Evolutionary conservation across 2,888 invertebrate species (phyloP), one percentile per base, ranked within the genome.

Genomic region (Eupsilia transversa): DNA sequence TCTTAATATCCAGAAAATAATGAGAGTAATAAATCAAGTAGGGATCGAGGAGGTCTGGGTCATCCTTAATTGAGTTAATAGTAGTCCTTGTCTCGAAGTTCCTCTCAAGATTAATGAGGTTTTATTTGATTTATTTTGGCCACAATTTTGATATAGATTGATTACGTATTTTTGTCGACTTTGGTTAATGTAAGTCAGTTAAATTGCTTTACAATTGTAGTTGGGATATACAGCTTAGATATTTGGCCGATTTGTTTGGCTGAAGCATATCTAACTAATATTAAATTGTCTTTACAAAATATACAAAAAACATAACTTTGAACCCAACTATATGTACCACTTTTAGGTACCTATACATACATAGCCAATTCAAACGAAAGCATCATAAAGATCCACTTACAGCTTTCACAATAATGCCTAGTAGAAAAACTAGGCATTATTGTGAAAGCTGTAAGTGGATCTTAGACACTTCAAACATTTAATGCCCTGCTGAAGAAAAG

Each of bases 11-110:
- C 57, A 64, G 69, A 60, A 72, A 68, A 70, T 82, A 70, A 75
- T 79, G 72, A 79, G 59, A 60, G 76, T 70, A 70, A 82, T 82
- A 82, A 82, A 72, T 73, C 77, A 80, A 68, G 68, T 0, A 49
- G 54, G 70, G 46, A 49, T 70, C 10, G 70, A 70, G 69, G 54
- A 67, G 74, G 72, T 38, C 49, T 60, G 70, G 71, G 80, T 74
- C 80, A 77, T 77, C 52, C 56, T 43, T 80, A 82, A 82, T 73
- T 77, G 80, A 77, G 67, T 77, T 79, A 82, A 73, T 76, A 72
- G 61, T 56, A 67, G 41, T 70, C 71, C 72, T 71, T 68, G 72
- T 59, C 70, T 60, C 68, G 41, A 76, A 82, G 54, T 82, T 82
- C 66, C 56, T 63, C 75, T 73, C 52, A 71, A 74, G 82, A 79